Base-by-base conservation (phyloP, 2,797 vertebrate species). In the Ciconia nigra region DNA sequence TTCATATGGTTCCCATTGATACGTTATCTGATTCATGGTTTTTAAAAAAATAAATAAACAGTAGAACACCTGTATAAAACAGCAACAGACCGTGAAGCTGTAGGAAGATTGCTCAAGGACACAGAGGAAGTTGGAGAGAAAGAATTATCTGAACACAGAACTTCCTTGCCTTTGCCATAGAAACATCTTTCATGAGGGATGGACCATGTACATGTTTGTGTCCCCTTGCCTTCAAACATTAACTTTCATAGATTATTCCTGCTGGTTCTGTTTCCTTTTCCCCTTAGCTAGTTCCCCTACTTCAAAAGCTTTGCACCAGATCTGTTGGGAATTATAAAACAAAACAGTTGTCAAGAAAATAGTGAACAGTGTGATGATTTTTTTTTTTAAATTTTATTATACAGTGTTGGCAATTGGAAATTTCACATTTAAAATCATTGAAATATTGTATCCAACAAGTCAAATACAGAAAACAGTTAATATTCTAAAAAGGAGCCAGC, bases 401-500 rank as follows among this genome's bases (percentile, higher is more conserved):
- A 97, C 96, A 97, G 93, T 96, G 96, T 97, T 94, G 96, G 97
- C 96, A 96, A 87, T 96, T 95, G 95, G 96, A 97, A 97, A 97
- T 93, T 95, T 97, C 96, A 97, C 96, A 96, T 97, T 97, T 97
- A 96, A 97, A 97, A 97, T 96, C 93, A 97, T 95, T 95, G 96
- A 98, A 98, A 98, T 96, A 89, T 98, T 99, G 99, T 98, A 99
- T 99, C 99, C 98, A 97, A 99, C 99, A 98, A 97, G 96, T 98
- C 98, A 98, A 98, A 98, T 98, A 98, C 98, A 98, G 98, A 98
- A 97, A 98, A 98, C 98, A 98, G 98, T 98, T 98, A 98, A 98
- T 98, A 98, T 98, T 96, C 95, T 98, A 98, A 98, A 97, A 97
- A 98, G 97, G 97, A 97, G 91, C 87, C 96, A 97, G 87, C 93